Conservation (phyloP, 35 echinoderm and acorn worm species). For the Heliocidaris erythrogramma region DNA sequence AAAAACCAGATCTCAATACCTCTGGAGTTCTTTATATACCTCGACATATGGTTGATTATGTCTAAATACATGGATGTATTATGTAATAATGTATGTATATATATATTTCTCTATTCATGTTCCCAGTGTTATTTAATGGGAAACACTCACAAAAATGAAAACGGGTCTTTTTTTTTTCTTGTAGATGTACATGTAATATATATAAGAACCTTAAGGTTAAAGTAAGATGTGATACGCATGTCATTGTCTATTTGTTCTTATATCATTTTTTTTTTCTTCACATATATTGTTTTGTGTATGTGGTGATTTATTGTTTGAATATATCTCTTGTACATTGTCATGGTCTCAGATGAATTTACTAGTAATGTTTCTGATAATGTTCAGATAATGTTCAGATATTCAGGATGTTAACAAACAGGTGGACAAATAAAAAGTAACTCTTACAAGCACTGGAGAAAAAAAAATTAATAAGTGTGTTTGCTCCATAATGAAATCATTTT, state of each 20-base stretch:
- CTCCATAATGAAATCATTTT: too few relatives aligned
- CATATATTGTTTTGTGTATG: neutral
- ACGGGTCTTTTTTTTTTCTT: conserved; percentile 25
- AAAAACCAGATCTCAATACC: conserved; percentile 29
- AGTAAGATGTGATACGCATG: neutral
- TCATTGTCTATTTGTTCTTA: neutral
- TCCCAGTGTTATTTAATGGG: conserved; percentile 22
- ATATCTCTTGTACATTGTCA: neutral
- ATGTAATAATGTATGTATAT: conserved; percentile 44
- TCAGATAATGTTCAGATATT: neutral
- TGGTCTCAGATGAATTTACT: neutral
- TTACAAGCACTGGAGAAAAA: too few relatives aligned
- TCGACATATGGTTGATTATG: neutral
- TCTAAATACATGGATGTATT: conserved; percentile 22
- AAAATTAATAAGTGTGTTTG: too few relatives aligned
- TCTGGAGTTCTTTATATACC: conserved; percentile 18
- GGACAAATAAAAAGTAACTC: neutral
- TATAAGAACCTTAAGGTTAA: neutral
- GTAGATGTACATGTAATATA: conserved; percentile 4
- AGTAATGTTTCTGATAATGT: too few relatives aligned
- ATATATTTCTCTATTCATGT: conserved; percentile 45
- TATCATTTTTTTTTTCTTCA: neutral
- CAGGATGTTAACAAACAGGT: neutral
- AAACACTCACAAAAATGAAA: conserved; percentile 24
- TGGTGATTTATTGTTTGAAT: conserved; percentile 3